Conservation (phyloP, 2,797 vertebrate species). For the Octomys mimax region DNA sequence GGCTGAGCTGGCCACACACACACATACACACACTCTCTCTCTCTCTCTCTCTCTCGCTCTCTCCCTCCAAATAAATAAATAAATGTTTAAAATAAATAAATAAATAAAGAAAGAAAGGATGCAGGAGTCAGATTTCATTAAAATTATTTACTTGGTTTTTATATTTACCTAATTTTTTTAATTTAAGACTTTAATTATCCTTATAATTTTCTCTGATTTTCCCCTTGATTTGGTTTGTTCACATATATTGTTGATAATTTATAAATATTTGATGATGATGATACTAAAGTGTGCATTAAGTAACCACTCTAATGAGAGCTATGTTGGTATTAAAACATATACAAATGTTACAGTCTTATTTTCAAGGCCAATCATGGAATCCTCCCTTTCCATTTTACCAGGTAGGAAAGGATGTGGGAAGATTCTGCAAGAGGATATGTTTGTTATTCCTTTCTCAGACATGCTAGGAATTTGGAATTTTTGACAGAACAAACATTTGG, state of each 20-base stretch:
- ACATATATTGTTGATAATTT: background rate
- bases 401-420: background rate
- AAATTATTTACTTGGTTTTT: background rate
- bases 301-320: background rate
- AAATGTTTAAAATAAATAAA: too few relatives aligned
- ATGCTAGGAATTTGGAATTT: conserved; percentile 6
- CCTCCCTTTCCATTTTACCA: background rate
- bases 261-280: conserved; percentile 44
- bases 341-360: background rate
- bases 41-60: too few relatives aligned
- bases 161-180: background rate
- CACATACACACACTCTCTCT: too few relatives aligned
- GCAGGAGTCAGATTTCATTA: conserved; percentile 20
- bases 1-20: too few relatives aligned
- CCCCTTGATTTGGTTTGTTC: conserved; percentile 47
- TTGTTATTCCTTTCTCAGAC: background rate
- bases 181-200: conserved; percentile 22
- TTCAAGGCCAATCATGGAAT: background rate
- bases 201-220: background rate
- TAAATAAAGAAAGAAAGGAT: too few relatives aligned
- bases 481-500: background rate
- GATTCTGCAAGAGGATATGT: background rate
- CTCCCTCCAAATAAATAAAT: too few relatives aligned
- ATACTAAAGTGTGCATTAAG: conserved; percentile 23
- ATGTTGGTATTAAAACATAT: background rate